Base-by-base conservation (phyloP, 1,140 invertebrate genomes). In the Tenebrio molitor region DNA sequence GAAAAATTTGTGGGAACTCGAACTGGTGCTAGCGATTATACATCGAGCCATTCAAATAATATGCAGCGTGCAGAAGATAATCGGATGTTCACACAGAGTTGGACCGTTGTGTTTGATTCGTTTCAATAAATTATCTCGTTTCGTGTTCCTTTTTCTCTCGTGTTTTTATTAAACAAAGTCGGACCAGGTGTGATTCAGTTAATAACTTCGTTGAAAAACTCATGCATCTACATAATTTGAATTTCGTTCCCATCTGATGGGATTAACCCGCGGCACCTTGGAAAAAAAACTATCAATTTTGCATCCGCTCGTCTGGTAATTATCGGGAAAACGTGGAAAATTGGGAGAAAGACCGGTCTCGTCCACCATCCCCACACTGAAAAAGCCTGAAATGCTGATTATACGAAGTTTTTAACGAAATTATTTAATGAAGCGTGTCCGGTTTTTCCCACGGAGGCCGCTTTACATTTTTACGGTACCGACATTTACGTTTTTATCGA, bases 61-160 rank as follows among this genome's bases (percentile, higher is more conserved):
- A 58, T 58, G 23, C 21, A 58, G 21, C 12, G 23, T 58, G 50
- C 23, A 58, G 19, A 17, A 58, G 23, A 25, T 58, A 29, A 50
- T 29, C 50, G 21, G 50, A 29, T 58, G 50, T 58, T 58, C 50
- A 58, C 50, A 58, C 21, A 58, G 50, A 5, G 50, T 34, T 58
- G 50, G 50, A 29, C 50, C 50, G 50, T 58, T 58, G 50, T 58
- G 50, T 58, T 58, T 58, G 50, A 71, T 71, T 71, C 69, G 69
- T 71, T 46, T 66, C 69, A 71, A 71, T 71, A 66, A 71, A 71
- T 71, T 71, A 71, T 44, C 41, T 53, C 36, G 19, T 41, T 41
- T 64, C 39, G 63, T 65, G 39, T 71, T 41, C 36, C 29, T 71
- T 42, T 65, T 71, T 71, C 25, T 25, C 19, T 23, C 50, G 12